Evolutionary conservation across 2,888 invertebrate species (phyloP), one percentile per base, ranked within the genome.

Genomic region (Boloria euphrosyne): DNA sequence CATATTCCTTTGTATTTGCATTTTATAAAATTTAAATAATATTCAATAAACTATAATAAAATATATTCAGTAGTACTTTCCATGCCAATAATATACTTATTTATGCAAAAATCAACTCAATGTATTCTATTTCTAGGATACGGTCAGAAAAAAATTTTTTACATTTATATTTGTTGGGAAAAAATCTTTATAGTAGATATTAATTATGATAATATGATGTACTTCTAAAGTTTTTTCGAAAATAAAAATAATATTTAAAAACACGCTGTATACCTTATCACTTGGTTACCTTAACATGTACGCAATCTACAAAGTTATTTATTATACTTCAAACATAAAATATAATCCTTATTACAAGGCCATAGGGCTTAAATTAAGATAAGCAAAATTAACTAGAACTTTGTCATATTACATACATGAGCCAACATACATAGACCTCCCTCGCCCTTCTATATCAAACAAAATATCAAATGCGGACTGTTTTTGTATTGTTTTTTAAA

Each of bases 211-310:
- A n/a, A n/a, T 22, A 2, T 22, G 3, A 22, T 2, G 22, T 50
- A 17, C 18, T 13, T 22, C 22, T 52, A 0, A 22, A n/a, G 13
- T 13, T 18, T 13, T 50, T 43, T 31, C 49, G 31, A 16, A 22
- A 54, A 46, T 16, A 7, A 16, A n/a, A 47, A 27, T 27, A 49
- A 16, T n/a, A 46, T 46, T n/a, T 44, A 55, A 54, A 49, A 74
- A 74, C 89, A 82, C 0, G 44, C 85, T 85, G 83, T 90, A 90
- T 79, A 69, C 75, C 84, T 90, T 90, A 90, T 90, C 90, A 90
- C 84, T 81, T 80, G 79, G 78, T 78, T 78, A 85, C 84, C 81
- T 85, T 76, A 81, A 82, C 81, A 77, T 83, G 77, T 80, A 80
- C 80, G 75, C 78, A 83, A 86, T 85, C 80, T 81, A 79, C 86